Conservation (phyloP, 2,797 vertebrate genomes). For the Danio choprae region DNA sequence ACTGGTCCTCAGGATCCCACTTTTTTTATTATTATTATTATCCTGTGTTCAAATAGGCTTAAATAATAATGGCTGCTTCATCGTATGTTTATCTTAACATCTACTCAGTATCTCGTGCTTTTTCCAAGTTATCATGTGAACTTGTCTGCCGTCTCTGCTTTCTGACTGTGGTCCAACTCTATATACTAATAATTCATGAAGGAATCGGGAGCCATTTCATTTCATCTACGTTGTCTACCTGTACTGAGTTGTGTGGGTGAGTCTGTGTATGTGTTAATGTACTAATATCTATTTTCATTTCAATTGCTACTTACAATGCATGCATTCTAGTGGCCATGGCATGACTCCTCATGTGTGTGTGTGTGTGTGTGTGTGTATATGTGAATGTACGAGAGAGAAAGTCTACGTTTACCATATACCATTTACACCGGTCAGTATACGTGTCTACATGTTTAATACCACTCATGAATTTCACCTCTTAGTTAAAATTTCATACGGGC, state of each 20-base stretch:
- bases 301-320: slow-evolving; percentile 54
- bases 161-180: slow-evolving; percentile 54
- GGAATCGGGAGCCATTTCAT: slow-evolving; percentile 60
- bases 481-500: slow-evolving; percentile 36
- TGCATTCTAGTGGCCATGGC: slow-evolving; percentile 58
- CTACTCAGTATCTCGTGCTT: slow-evolving; percentile 14
- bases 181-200: slow-evolving; percentile 53
- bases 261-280: slow-evolving; percentile 45
- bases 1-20: slow-evolving; percentile 66
- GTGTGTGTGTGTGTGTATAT: slow-evolving; percentile 34
- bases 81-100: slow-evolving; percentile 43
- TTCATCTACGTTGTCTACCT: slow-evolving; percentile 53
- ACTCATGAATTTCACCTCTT: slow-evolving; percentile 52
- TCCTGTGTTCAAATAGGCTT: slow-evolving; percentile 50
- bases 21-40: slow-evolving; percentile 57
- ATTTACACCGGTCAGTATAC: slow-evolving; percentile 49
- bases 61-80: slow-evolving; percentile 51
- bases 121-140: slow-evolving; percentile 36
- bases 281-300: slow-evolving; percentile 40
- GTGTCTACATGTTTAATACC: slow-evolving; percentile 51
- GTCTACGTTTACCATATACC: slow-evolving; percentile 38
- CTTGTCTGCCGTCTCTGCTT: slow-evolving; percentile 46
- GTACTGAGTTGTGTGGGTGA: slow-evolving; percentile 42
- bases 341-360: slow-evolving; percentile 52
- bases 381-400: slow-evolving; percentile 20